These are phyloP conservation scores for Aphelenchoides fujianensis DNA, from an alignment of 1,140 invertebrate genomes.

Conservation along the genomic window DNA sequence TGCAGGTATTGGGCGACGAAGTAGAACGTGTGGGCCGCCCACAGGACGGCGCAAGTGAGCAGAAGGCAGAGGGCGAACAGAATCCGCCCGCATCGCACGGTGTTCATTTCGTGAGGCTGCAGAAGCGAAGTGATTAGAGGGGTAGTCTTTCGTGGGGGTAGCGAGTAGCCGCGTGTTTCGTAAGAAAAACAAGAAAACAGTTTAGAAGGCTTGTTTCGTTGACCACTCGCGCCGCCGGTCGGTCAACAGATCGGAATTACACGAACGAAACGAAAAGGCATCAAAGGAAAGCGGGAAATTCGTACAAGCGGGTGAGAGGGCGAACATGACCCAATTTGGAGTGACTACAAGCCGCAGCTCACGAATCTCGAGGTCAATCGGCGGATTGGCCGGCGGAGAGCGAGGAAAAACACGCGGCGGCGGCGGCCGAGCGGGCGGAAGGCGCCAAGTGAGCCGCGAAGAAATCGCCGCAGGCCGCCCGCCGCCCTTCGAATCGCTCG, in stretches of 20 bases:
- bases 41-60: background rate
- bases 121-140: no score
- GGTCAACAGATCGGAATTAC: background rate
- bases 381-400: background rate
- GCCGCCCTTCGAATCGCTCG: no score
- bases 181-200: background rate
- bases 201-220: background rate
- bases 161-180: no score
- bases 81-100: background rate
- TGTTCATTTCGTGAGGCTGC: background rate
- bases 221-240: background rate
- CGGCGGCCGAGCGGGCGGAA: background rate
- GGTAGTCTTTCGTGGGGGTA: no score
- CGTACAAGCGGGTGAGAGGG: background rate
- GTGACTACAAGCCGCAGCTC: background rate
- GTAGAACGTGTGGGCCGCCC: constrained; percentile 15
- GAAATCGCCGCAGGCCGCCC: no score
- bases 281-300: background rate
- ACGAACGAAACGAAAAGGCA: background rate
- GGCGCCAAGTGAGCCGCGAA: background rate
- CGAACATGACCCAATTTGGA: background rate
- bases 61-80: background rate
- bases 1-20: constrained; percentile 6
- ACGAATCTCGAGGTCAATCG: background rate
- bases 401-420: background rate